A percentile compares a stretch with the other conserved stretches of the same genome.
Conservation (phyloP, 2,797 vertebrate species). For the Lates japonicus region DNA sequence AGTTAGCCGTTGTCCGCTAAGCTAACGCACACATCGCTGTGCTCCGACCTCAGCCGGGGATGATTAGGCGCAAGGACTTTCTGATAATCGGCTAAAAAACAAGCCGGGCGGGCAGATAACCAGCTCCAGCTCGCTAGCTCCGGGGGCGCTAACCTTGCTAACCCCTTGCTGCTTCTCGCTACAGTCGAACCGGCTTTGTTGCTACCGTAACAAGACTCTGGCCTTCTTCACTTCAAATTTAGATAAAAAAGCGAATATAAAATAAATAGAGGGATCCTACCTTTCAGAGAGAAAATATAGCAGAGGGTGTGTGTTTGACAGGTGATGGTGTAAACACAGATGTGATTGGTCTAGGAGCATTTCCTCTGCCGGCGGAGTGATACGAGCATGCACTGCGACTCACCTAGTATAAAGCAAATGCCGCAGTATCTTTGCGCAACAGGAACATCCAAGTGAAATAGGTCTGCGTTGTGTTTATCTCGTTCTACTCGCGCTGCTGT, state of each 20-base stretch:
- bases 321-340: slow-evolving; percentile 85
- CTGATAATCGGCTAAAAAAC: slow-evolving; percentile 79
- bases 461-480: slow-evolving; percentile 17
- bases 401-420: slow-evolving; percentile 73
- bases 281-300: slow-evolving; percentile 78
- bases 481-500: fast-evolving
- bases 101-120: slow-evolving; percentile 70
- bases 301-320: slow-evolving; percentile 79
- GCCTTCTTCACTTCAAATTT: not conserved
- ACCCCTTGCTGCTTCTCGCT: slow-evolving; percentile 24
- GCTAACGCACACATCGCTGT: slow-evolving; percentile 35
- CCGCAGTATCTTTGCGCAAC: slow-evolving; percentile 84
- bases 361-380: slow-evolving; percentile 78
- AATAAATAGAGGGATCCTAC: slow-evolving; percentile 55
- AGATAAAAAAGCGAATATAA: not conserved
- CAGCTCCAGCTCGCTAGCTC: slow-evolving; percentile 71
- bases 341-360: slow-evolving; percentile 81
- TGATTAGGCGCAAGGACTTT: slow-evolving; percentile 77
- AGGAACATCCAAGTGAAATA: slow-evolving; percentile 74
- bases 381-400: slow-evolving; percentile 68
- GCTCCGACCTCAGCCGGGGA: slow-evolving; percentile 62
- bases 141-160: slow-evolving; percentile 71
- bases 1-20: slow-evolving; percentile 12
- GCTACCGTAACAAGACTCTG: fast-evolving
- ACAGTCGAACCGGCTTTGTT: slow-evolving; percentile 7